Evolutionary conservation across 2,888 invertebrate genomes (phyloP).

Genomic region (Chaitophorus viminalis): DNA sequence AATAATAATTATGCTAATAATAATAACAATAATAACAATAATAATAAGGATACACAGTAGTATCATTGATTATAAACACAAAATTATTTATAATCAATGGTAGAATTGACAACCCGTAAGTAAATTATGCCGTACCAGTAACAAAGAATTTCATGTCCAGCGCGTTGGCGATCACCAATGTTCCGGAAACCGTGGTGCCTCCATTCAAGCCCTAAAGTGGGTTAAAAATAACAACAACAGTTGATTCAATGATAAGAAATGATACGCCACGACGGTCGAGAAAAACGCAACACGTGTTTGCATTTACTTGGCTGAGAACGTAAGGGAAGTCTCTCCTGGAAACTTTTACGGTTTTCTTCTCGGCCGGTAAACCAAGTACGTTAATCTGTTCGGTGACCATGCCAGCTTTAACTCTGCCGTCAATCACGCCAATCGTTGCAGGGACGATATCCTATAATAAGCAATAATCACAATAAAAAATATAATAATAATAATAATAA

Average conservation of each 20-base stretch:
- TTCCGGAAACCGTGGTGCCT: conserved; percentile 96
- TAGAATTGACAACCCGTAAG: no score
- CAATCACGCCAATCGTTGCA: conserved; percentile 90
- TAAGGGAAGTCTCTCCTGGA: conserved; percentile 88
- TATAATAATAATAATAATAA: no score
- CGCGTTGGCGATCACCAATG: conserved; percentile 84
- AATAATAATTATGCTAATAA: no score
- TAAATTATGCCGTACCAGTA: conserved; percentile 75
- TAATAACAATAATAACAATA: no score
- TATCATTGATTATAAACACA: no score
- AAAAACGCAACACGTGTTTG: conserved; percentile 36
- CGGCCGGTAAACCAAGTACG: conserved; percentile 71
- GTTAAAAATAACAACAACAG: not conserved
- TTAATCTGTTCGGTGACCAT: conserved; percentile 75
- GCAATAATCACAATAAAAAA: no score
- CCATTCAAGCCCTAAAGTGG: conserved; percentile 73
- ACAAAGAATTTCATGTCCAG: conserved; percentile 91
- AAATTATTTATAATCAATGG: no score
- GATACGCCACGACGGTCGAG: conserved; percentile 41
- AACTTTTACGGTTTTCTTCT: conserved; percentile 77
- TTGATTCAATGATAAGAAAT: not conserved
- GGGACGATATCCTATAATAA: conserved; percentile 79
- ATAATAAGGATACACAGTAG: no score
- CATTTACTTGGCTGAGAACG: conserved; percentile 73
- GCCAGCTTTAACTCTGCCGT: conserved; percentile 86